These are phyloP conservation scores for Furnarius figulus DNA, from an alignment of 2,113 vertebrate species.

Conservation along the genomic window DNA sequence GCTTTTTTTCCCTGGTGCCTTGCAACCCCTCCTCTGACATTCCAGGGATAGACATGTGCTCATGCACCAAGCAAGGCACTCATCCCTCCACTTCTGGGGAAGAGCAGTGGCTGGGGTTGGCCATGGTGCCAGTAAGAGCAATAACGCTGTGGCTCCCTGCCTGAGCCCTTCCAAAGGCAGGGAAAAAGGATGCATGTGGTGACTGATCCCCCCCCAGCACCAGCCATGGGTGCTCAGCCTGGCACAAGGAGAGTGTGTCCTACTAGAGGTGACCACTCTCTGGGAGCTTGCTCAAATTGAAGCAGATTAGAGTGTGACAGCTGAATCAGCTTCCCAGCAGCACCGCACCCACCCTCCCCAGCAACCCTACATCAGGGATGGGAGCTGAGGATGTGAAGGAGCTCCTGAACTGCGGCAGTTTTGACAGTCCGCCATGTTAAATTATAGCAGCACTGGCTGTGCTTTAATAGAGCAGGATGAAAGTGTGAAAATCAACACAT, in stretches of 20 bases:
- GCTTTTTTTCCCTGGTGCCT: background rate
- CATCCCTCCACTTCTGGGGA: background rate
- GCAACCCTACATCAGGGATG: background rate
- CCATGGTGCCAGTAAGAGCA: background rate
- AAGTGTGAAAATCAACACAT: background rate
- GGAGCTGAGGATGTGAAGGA: background rate
- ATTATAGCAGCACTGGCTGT: background rate
- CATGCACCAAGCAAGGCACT: fast-evolving
- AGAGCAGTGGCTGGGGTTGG: background rate
- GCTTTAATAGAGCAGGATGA: background rate
- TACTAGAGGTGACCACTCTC: background rate
- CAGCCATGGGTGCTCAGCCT: background rate
- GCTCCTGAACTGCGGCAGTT: background rate
- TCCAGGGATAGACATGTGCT: background rate
- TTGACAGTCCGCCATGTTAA: background rate
- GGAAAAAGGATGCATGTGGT: fast-evolving
- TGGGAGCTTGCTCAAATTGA: background rate
- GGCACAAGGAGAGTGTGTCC: background rate
- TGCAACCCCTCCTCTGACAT: background rate
- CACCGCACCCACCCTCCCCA: background rate
- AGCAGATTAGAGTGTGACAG: background rate
- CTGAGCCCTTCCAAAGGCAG: fast-evolving
- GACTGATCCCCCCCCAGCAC: background rate
- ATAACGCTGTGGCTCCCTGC: background rate
- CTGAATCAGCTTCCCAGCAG: background rate